Evolutionary conservation across 2,888 invertebrate species (phyloP), one percentile per base, ranked within the genome.

Genomic region (Drosophila macrospina): DNA sequence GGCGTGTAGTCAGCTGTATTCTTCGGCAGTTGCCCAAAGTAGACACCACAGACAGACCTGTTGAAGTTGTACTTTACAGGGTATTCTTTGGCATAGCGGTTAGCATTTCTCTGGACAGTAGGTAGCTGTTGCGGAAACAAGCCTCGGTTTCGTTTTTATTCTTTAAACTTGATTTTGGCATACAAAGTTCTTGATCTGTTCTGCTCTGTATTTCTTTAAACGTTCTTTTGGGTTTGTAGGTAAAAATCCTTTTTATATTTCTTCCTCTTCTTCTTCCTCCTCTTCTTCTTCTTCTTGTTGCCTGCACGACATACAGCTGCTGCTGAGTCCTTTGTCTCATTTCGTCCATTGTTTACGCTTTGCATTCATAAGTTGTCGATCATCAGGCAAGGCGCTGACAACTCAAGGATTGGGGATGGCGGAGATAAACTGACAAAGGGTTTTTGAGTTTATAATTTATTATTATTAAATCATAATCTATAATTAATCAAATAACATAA

Each of bases 131-230:
- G 20, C 37, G 37, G 61, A 57, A 67, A 41, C 81, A 67, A 61
- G 78, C 75, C 78, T 39, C 71, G 66, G 48, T 48, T 60, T 75
- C 20, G 30, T 75, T 78, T 32, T 59, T n/a, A n/a, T n/a, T n/a
- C n/a, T 54, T 20, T 3, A 86, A 86, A 83, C 84, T 79, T 80
- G 86, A 86, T 80, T 86, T 83, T 74, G 66, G 39, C 69, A 63
- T 69, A 20, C 32, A 20, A 47, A 28, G 16, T 30, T 41, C 16
- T 52, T n/a, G 24, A 32, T 42, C 10, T 41, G 20, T 32, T 41
- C n/a, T 41, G 4, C 26, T 41, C n/a, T 41, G 4, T 15, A 24
- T 2, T 5, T 3, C 5, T 26, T 26, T 11, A 16, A 34, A n/a
- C 7, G 24, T 45, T 45, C 20, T 20, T 20, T 16, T 1, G 28